phyloP scores from a whole-genome alignment of 2,888 invertebrate species.

The Ptychoptera albimana region DNA sequence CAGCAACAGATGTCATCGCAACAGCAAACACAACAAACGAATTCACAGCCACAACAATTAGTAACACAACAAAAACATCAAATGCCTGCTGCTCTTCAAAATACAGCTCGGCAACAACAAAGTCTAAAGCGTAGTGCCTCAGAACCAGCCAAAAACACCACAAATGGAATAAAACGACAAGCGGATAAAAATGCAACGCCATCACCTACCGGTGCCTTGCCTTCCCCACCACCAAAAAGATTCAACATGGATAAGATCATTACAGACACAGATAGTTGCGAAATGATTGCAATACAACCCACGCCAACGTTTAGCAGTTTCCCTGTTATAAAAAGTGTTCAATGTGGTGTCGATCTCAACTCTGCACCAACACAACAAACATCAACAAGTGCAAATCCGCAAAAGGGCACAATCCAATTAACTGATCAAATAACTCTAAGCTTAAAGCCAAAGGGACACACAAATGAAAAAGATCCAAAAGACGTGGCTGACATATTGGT shows the following conservation, averaged over 20 bases:
- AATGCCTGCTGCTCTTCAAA: neutral
- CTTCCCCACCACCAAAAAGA: constrained; percentile 9
- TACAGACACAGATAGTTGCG: constrained; percentile 59
- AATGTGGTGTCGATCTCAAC: constrained; percentile 32
- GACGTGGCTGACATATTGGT: constrained; percentile 63
- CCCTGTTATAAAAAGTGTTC: constrained; percentile 59
- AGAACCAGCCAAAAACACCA: too few relatives aligned
- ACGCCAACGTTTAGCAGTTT: constrained; percentile 47
- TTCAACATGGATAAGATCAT: neutral
- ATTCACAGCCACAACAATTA: constrained; percentile 11
- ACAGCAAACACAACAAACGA: too few relatives aligned
- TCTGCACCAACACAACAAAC: constrained; percentile 7
- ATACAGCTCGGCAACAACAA: too few relatives aligned
- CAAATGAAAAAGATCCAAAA: constrained; percentile 46
- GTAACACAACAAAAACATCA: constrained; percentile 5
- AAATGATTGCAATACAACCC: constrained; percentile 58
- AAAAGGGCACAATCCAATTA: constrained; percentile 44
- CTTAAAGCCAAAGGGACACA: constrained; percentile 31
- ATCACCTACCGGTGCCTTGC: neutral
- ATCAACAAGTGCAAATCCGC: constrained; percentile 21
- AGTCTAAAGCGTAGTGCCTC: too few relatives aligned
- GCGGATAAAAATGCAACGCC: neutral
- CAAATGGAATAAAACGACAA: neutral
- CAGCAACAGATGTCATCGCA: constrained; percentile 11
- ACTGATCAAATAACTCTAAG: constrained; percentile 60